Conservation (phyloP, 1,140 invertebrate genomes). For the Saccostrea cuccullata region DNA sequence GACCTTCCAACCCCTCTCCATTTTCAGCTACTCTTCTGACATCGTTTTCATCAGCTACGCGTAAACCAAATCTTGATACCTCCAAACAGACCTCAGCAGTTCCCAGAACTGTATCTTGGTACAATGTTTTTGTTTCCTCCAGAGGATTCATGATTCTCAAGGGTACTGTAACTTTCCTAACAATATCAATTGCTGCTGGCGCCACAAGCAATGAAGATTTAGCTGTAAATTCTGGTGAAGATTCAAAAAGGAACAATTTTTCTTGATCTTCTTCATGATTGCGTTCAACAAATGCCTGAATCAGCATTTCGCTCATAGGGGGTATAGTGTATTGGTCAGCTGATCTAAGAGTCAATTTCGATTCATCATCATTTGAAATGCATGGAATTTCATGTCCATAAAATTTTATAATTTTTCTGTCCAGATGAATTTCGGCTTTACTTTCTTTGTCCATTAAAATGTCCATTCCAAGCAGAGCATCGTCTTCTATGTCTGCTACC, state of each 20-base stretch:
- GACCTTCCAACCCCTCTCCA: no score
- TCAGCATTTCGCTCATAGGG: not conserved
- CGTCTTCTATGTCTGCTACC: not conserved
- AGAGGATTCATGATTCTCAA: not conserved
- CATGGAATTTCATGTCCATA: no score
- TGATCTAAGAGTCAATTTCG: not conserved
- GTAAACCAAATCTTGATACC: no score
- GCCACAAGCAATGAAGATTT: conserved; percentile 54
- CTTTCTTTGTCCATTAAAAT: not conserved
- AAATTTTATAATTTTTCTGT: not conserved
- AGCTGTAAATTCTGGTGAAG: no score
- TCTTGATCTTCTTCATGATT: not conserved
- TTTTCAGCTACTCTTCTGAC: not conserved
- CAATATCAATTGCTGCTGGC: not conserved
- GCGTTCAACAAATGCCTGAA: not conserved
- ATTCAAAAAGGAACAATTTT: not conserved
- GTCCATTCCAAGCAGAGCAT: not conserved
- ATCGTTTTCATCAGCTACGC: not conserved
- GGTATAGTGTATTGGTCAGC: not conserved
- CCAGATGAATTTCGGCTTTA: not conserved
- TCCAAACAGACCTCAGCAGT: no score
- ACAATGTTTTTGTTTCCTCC: not conserved
- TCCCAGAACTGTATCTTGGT: not conserved
- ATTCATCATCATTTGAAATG: not conserved
- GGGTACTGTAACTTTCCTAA: not conserved